Evolutionary conservation across 2,797 vertebrate species (phyloP).

Genomic region (Loris lydekkerianus): DNA sequence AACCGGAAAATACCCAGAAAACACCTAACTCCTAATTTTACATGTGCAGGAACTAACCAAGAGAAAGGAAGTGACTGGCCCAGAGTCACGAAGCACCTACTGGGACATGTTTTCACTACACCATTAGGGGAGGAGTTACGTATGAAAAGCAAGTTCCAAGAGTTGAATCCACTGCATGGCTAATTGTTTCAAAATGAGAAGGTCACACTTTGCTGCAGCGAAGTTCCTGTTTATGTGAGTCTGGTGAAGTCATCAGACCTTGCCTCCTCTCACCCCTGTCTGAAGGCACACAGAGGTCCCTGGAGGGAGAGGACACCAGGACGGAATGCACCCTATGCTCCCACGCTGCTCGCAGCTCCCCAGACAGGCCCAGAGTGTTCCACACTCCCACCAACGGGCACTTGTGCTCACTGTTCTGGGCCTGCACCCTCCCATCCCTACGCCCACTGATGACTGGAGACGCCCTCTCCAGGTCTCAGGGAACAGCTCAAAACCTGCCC

Average conservation of each 20-base stretch:
- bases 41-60: background rate
- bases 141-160: background rate
- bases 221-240: background rate
- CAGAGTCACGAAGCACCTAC: fast-evolving
- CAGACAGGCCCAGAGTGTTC: background rate
- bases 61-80: background rate
- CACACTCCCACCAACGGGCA: background rate
- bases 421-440: background rate
- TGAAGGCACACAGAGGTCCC: background rate
- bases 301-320: background rate
- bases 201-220: background rate
- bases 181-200: background rate
- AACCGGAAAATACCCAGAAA: background rate
- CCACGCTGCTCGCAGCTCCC: background rate
- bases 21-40: background rate
- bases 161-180: background rate
- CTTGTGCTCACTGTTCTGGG: too few relatives aligned
- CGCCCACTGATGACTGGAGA: background rate
- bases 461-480: background rate
- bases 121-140: background rate
- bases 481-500: background rate
- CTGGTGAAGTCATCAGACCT: background rate
- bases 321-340: background rate
- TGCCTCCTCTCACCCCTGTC: background rate
- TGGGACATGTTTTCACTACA: background rate